These are phyloP conservation scores for Cephalopholis sonnerati DNA, from an alignment of 2,113 vertebrate genomes.

Conservation along the genomic window DNA sequence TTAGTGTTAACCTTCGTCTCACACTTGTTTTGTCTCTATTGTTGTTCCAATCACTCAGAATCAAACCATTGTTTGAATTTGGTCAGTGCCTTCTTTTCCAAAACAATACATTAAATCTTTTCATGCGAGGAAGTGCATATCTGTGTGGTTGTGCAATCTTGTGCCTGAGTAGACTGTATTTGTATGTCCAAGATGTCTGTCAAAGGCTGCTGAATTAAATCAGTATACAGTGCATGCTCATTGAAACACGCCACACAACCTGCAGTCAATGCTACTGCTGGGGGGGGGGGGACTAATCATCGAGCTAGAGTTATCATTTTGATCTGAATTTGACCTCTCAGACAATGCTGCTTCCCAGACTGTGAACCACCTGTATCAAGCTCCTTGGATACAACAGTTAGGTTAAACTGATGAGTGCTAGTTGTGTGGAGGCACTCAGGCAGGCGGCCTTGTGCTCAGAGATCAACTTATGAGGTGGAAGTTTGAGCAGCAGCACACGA, in stretches of 20 bases:
- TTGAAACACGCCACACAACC: too few species aligned
- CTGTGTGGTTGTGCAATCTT: too few species aligned
- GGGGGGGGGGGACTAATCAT: background rate
- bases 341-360: background rate
- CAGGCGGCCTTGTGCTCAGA: background rate
- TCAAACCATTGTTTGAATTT: background rate
- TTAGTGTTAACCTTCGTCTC: background rate
- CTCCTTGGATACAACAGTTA: background rate
- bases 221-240: background rate
- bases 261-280: background rate
- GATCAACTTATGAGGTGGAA: background rate
- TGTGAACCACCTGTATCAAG: too few species aligned
- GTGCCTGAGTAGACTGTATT: too few species aligned
- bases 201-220: too few species aligned
- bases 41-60: background rate
- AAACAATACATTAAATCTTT: background rate
- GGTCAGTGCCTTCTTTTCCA: background rate
- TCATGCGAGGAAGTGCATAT: background rate
- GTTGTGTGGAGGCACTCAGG: background rate
- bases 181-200: too few species aligned
- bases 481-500: background rate
- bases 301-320: background rate
- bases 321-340: background rate
- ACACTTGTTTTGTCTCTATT: background rate
- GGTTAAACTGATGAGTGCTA: too few species aligned